Base-by-base conservation (phyloP, 2,797 vertebrate genomes). In the Sebastiscus albofasciatus region DNA sequence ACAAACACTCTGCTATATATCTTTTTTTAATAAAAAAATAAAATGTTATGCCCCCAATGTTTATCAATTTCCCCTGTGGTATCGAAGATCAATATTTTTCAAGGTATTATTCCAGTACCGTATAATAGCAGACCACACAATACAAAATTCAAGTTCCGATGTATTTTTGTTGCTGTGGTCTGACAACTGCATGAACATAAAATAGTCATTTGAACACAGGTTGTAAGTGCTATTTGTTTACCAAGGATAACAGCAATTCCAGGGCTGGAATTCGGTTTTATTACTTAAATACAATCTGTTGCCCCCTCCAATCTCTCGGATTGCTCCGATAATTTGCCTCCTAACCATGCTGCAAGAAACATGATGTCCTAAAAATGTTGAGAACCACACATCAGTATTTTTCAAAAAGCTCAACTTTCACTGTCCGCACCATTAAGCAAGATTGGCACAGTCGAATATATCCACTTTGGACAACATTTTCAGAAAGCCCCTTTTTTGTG, bases 381-480 rank as follows among this genome's bases (percentile, higher is more conserved):
- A 60, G 4, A 46, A 52, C n/a, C 20, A 46, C 4, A 62, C 9
- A 66, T 27, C 8, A 22, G 8, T 4, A 66, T 65, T 82, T 67
- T 34, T 9, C 76, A 74, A 59, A 59, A 74, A 70, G 6, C 20
- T 31, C 11, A 7, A 18, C 22, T 68, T 67, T 70, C 22, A 55
- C 31, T 12, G 9, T 80, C n/a, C 29, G 61, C 33, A 26, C 4
- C 8, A 61, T 54, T 46, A 10, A 79, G 5, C 12, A 72, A 61
- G 26, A 61, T 5, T 67, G 36, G 2, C 13, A 26, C 11, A 14
- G 83, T 83, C 12, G 59, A 68, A 84, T 36, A 4, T 18, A 36
- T 72, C 6, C 3, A 36, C 11, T 52, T 69, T 66, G 64, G 58
- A 81, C 49, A 76, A 77, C 52, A 65, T 27, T 77, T 78, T 68